phyloP scores from a whole-genome alignment of 2,888 invertebrate genomes.

The Neoaliturus tenellus region DNA sequence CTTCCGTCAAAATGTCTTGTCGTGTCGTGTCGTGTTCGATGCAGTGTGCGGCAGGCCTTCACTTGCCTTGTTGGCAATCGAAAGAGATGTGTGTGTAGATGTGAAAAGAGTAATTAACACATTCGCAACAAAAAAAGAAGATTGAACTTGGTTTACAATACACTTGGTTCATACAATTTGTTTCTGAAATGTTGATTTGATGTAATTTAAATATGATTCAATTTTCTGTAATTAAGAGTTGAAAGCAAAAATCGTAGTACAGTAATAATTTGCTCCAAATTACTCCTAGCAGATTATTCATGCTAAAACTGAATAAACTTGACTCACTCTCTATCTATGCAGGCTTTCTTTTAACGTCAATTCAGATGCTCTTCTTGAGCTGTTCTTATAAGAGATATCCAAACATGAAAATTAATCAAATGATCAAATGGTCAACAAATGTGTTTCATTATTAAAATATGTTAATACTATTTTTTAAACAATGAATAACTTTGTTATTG shows the following conservation, averaged over 20 bases:
- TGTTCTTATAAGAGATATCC: too few relatives aligned
- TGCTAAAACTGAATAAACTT: not conserved
- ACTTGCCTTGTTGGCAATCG: conserved; percentile 32
- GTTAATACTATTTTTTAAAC: too few relatives aligned
- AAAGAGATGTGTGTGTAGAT: conserved; percentile 45
- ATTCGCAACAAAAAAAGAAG: conserved; percentile 28
- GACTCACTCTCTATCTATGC: not conserved
- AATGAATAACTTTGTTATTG: too few relatives aligned
- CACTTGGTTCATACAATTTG: not conserved
- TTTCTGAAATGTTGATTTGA: conserved; percentile 8
- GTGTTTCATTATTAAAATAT: too few relatives aligned
- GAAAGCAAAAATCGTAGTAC: conserved; percentile 7
- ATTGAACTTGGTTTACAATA: conserved; percentile 6
- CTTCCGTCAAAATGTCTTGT: too few relatives aligned
- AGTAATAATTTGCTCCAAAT: conserved; percentile 1
- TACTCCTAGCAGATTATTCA: not conserved
- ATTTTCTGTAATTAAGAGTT: not conserved
- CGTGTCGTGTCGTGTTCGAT: too few relatives aligned
- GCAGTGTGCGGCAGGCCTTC: too few relatives aligned
- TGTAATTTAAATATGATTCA: conserved; percentile 10
- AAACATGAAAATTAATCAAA: too few relatives aligned
- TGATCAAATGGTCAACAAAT: too few relatives aligned
- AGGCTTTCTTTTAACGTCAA: not conserved
- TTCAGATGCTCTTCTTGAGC: not conserved
- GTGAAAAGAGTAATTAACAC: conserved; percentile 22